Conservation (phyloP, 2,113 vertebrate species). For the Heteronetta atricapilla region DNA sequence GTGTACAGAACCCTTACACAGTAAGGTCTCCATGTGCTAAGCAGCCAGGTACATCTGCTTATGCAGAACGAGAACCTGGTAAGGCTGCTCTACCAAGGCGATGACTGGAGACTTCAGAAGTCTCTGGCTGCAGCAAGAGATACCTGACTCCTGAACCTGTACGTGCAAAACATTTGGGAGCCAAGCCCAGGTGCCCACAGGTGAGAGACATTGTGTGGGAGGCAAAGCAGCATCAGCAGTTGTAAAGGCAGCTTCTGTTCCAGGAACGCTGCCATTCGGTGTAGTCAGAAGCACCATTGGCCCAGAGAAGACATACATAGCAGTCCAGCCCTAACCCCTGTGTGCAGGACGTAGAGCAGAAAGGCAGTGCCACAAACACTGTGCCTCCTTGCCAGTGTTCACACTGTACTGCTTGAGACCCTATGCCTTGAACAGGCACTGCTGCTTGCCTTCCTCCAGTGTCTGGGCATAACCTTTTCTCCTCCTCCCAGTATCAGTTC, state of each 20-base stretch:
- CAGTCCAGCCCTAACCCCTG: neutral
- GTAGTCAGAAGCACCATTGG: neutral
- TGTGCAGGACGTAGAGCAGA: neutral
- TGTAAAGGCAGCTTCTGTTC: neutral
- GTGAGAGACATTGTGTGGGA: neutral
- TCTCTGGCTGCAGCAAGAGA: neutral
- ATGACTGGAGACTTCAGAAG: neutral
- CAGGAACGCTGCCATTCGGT: accelerated
- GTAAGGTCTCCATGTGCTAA: neutral
- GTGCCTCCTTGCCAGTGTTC: neutral
- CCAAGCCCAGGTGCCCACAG: neutral
- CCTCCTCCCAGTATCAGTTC: neutral
- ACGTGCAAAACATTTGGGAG: neutral
- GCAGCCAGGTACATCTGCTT: accelerated
- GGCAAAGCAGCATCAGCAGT: neutral
- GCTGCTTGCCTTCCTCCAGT: neutral
- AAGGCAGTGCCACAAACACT: neutral
- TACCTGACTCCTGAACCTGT: neutral
- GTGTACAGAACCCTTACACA: neutral
- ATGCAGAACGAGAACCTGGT: neutral
- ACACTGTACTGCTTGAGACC: accelerated
- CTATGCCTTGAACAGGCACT: neutral
- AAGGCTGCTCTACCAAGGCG: neutral
- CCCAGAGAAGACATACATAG: accelerated
- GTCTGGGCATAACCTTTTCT: neutral